Evolutionary conservation across 2,797 vertebrate genomes (phyloP).

Genomic region (Sebastes trivittatus): DNA sequence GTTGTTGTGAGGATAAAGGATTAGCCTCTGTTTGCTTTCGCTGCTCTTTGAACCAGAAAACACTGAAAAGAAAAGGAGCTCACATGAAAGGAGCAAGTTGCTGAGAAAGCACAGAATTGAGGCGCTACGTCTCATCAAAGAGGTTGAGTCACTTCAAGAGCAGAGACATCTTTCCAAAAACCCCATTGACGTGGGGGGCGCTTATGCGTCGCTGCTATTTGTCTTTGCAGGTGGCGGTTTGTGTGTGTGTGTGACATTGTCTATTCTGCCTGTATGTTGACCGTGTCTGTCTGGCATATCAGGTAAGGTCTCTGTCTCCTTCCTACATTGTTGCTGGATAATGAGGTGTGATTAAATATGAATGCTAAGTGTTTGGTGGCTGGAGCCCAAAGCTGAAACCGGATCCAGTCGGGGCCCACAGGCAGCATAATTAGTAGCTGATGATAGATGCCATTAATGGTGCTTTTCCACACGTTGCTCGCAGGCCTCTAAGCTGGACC

Average conservation of each 20-base stretch:
- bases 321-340: slow-evolving; percentile 83
- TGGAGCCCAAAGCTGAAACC: slow-evolving; percentile 82
- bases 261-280: slow-evolving; percentile 57
- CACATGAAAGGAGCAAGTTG: slow-evolving; percentile 73
- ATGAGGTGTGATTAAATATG: slow-evolving; percentile 87
- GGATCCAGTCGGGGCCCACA: slow-evolving; percentile 71
- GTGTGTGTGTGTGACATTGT: slow-evolving; percentile 27
- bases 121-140: slow-evolving; percentile 68
- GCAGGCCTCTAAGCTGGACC: slow-evolving; percentile 60
- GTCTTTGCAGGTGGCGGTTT: slow-evolving; percentile 49
- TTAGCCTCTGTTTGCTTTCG: slow-evolving; percentile 69
- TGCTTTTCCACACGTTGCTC: slow-evolving; percentile 61
- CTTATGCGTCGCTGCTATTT: slow-evolving; percentile 27
- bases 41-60: slow-evolving; percentile 79
- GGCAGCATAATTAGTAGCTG: slow-evolving; percentile 85
- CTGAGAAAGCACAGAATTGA: slow-evolving; percentile 68
- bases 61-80: slow-evolving; percentile 53
- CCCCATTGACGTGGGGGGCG: not conserved
- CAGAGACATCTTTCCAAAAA: slow-evolving; percentile 19
- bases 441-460: slow-evolving; percentile 82
- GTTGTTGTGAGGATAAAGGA: slow-evolving; percentile 75
- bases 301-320: slow-evolving; percentile 81
- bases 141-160: slow-evolving; percentile 68
- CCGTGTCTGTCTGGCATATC: slow-evolving; percentile 76
- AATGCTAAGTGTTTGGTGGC: slow-evolving; percentile 87